These are phyloP conservation scores for Cardiocondyla obscurior DNA, from an alignment of 1,140 invertebrate genomes.

Conservation along the genomic window DNA sequence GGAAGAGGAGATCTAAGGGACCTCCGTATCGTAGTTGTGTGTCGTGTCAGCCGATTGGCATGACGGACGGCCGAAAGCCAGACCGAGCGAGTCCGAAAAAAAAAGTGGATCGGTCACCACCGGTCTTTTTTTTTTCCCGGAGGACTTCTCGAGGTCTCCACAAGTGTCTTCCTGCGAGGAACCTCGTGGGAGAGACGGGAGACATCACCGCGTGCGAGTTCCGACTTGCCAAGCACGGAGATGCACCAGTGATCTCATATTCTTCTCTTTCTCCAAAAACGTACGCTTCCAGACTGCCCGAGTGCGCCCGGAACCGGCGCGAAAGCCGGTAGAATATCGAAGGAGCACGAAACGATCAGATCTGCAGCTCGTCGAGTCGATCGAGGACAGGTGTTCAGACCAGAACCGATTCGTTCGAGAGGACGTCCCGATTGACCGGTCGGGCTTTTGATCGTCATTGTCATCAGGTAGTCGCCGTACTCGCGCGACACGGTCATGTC, in stretches of 20 bases:
- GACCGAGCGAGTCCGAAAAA: conserved; percentile 10
- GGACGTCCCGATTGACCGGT: background rate
- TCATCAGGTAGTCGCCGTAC: conserved; percentile 6
- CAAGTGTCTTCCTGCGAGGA: background rate
- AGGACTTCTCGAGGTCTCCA: conserved; percentile 1
- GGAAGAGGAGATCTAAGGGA: conserved; percentile 85
- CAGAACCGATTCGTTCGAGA: conserved; percentile 6
- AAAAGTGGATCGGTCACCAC: background rate
- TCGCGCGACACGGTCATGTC: background rate
- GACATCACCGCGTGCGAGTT: background rate
- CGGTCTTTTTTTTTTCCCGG: background rate
- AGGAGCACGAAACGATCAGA: background rate
- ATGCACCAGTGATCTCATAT: background rate
- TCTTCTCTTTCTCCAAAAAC: conserved; percentile 4
- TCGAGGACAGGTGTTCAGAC: background rate
- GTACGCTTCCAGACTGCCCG: background rate
- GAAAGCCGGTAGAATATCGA: background rate
- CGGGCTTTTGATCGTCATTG: background rate
- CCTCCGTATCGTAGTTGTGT: background rate
- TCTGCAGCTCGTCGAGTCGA: background rate
- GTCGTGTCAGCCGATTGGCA: conserved; percentile 12
- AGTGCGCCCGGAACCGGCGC: background rate
- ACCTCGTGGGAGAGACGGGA: background rate
- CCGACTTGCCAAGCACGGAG: background rate
- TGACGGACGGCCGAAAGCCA: conserved; percentile 71